Evolutionary conservation across 2,113 vertebrate genomes (phyloP).

Genomic region (Prunella fulvescens): DNA sequence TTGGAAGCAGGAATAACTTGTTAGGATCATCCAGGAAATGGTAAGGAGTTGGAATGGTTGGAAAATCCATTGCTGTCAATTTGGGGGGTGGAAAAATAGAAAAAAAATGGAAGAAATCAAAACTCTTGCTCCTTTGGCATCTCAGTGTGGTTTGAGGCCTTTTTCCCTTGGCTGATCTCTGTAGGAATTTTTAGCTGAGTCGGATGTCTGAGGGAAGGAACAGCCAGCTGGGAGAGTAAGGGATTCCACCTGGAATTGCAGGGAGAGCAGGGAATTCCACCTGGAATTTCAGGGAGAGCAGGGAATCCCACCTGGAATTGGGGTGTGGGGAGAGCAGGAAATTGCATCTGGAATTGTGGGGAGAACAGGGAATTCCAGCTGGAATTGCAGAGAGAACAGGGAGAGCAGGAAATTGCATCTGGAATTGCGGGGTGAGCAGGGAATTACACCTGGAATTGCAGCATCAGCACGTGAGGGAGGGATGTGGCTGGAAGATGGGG

Average conservation of each 20-base stretch:
- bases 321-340: background rate
- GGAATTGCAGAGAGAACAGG: background rate
- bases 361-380: background rate
- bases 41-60: background rate
- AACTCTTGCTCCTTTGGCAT: background rate
- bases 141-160: background rate
- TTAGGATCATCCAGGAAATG: background rate
- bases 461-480: rapidly evolving
- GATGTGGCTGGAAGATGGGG: background rate
- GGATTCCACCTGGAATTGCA: too few species aligned
- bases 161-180: background rate
- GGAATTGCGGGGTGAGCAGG: background rate
- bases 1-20: background rate
- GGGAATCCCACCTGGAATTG: rapidly evolving
- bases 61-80: background rate
- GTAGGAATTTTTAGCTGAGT: background rate
- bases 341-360: rapidly evolving
- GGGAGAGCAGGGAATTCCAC: too few species aligned
- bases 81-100: rapidly evolving
- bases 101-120: background rate
- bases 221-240: background rate
- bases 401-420: background rate
- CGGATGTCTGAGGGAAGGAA: background rate
- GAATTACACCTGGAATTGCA: background rate
- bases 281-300: too few species aligned